Percentiles rank a stretch among this genome's conserved stretches.
These are phyloP conservation scores for Acanthurus leucopareius DNA, from an alignment of 2,797 vertebrate genomes.

Conservation along the genomic window DNA sequence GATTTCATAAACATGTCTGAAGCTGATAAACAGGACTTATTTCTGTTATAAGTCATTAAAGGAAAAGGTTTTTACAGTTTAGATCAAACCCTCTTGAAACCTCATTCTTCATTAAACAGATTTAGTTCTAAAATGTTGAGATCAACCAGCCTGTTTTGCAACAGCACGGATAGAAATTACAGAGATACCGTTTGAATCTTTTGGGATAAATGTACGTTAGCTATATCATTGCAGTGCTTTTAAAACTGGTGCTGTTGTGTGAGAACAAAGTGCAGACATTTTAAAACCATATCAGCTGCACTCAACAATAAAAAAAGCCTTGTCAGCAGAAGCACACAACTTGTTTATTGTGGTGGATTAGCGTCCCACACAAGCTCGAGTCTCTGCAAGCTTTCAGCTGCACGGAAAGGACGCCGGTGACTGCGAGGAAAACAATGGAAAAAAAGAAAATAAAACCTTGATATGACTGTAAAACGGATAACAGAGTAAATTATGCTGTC, in stretches of 20 bases:
- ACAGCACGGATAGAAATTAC: too few species aligned
- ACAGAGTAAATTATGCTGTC: not conserved
- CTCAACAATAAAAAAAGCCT: not conserved
- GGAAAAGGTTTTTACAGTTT: too few species aligned
- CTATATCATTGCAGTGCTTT: too few species aligned
- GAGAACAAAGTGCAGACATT: not conserved
- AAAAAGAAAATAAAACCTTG: not conserved
- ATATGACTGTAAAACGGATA: not conserved
- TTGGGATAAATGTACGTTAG: not conserved
- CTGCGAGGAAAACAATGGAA: not conserved
- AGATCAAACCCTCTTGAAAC: too few species aligned
- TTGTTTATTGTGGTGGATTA: not conserved
- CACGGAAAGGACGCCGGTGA: not conserved
- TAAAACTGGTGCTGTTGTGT: not conserved
- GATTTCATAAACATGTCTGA: too few species aligned
- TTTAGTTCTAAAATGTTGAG: too few species aligned
- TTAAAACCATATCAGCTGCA: slow-evolving; percentile 2
- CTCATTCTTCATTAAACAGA: too few species aligned
- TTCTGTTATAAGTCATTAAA: too few species aligned
- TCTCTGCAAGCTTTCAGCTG: not conserved
- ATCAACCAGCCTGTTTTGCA: too few species aligned
- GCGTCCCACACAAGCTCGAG: not conserved
- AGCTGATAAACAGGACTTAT: too few species aligned
- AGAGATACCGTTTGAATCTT: too few species aligned
- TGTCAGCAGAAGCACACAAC: slow-evolving; percentile 3